Evolutionary conservation across 2,888 invertebrate genomes (phyloP).

Genomic region (Leptogaster cylindrica): DNA sequence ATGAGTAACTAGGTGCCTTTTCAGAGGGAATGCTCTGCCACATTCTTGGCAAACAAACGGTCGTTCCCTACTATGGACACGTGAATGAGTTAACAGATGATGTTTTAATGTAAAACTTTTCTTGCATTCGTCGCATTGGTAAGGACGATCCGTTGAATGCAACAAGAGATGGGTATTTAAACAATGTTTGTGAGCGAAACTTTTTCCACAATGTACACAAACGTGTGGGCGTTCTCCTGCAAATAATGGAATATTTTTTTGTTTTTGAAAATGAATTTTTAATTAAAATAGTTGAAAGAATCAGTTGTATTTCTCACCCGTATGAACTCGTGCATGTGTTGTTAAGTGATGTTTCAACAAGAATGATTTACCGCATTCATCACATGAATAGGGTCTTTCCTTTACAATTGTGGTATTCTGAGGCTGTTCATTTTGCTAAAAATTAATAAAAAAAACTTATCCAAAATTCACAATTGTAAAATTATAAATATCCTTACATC

Average conservation of each 20-base stretch:
- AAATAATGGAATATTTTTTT: not conserved
- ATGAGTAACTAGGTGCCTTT: constrained; percentile 83
- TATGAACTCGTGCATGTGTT: constrained; percentile 82
- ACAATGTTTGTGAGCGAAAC: constrained; percentile 83
- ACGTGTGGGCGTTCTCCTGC: constrained; percentile 77
- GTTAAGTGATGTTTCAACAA: constrained; percentile 83
- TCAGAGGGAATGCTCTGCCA: constrained; percentile 80
- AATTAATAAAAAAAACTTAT: not conserved
- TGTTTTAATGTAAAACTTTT: constrained; percentile 86
- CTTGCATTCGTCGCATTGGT: constrained; percentile 83
- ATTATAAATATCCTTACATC: constrained; percentile 52
- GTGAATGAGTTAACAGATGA: constrained; percentile 79
- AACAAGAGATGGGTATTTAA: constrained; percentile 81
- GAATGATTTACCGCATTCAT: constrained; percentile 84
- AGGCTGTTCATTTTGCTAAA: constrained; percentile 57
- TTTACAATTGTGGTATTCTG: constrained; percentile 63
- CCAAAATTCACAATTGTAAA: not conserved
- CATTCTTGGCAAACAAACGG: constrained; percentile 85
- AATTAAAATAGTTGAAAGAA: not conserved
- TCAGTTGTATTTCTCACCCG: constrained; percentile 62
- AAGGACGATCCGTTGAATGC: constrained; percentile 82
- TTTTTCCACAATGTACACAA: constrained; percentile 80
- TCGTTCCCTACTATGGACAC: constrained; percentile 80
- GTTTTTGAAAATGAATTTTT: constrained; percentile 4
- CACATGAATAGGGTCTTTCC: constrained; percentile 81